phyloP scores from a whole-genome alignment of 2,888 invertebrate genomes.

The Alcis repandata region DNA sequence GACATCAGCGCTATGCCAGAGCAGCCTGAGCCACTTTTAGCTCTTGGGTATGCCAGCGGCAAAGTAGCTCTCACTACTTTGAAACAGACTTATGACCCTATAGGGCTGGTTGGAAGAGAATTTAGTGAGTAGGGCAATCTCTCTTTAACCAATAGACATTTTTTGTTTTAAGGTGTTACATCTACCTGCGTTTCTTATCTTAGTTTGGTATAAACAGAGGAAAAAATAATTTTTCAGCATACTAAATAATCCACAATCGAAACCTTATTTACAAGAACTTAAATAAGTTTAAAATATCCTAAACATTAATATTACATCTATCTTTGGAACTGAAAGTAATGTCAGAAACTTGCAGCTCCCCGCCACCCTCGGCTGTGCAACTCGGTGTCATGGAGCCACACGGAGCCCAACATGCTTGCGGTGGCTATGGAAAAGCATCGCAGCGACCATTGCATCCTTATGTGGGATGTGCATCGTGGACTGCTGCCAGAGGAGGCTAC shows the following conservation, averaged over 20 bases:
- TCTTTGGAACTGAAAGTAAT: slow-evolving; percentile 4
- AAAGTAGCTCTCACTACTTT: slow-evolving; percentile 93
- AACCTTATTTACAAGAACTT: too few species aligned
- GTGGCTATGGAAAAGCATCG: slow-evolving; percentile 96
- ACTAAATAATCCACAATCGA: too few species aligned
- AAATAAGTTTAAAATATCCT: too few species aligned
- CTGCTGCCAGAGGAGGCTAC: slow-evolving; percentile 64
- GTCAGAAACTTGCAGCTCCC: slow-evolving; percentile 88
- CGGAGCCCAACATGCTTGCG: slow-evolving; percentile 93
- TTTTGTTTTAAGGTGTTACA: too few species aligned
- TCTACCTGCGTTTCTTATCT: too few species aligned
- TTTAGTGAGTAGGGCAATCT: slow-evolving; percentile 85
- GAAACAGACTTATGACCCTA: slow-evolving; percentile 89
- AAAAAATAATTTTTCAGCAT: too few species aligned
- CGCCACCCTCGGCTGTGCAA: slow-evolving; percentile 95
- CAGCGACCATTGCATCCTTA: slow-evolving; percentile 94
- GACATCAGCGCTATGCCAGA: slow-evolving; percentile 93
- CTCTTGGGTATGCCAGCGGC: slow-evolving; percentile 96
- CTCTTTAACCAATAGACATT: neutral
- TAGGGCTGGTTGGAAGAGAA: slow-evolving; percentile 91
- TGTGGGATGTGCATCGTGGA: slow-evolving; percentile 93
- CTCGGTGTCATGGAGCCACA: slow-evolving; percentile 94
- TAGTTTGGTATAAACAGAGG: too few species aligned
- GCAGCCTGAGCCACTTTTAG: slow-evolving; percentile 92
- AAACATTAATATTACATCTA: neutral